Evolutionary conservation across 2,113 vertebrate genomes (phyloP), one percentile per base, ranked within the genome.

Genomic region (Notothenia rossii): DNA sequence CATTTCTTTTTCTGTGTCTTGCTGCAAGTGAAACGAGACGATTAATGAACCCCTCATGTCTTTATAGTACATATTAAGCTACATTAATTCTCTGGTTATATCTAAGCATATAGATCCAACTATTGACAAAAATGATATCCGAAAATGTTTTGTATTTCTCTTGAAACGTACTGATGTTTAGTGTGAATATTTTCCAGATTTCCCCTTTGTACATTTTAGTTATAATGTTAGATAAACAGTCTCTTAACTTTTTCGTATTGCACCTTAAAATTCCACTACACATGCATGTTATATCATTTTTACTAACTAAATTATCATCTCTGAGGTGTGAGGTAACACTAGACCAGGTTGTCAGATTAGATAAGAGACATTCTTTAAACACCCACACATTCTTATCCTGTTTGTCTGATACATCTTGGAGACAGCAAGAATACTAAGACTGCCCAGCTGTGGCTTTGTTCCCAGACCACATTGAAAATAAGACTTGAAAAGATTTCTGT

Each of bases 361-460:
- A 43, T 43, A 49, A 58, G 1, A 56, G 8, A 55, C 18, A 49
- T 72, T 67, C 2, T 50, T 67, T 51, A 60, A 75, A 68, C 18
- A 72, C 5, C 9, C 50, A 50, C 29, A 54, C 43, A 22, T 48
- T 74, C 20, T 64, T 22, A 45, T 59, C 53, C 5, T 61, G 12
- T 58, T 6, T 49, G 48, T 64, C 22, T 71, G 18, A 8, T 49
- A 3, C 1, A 48, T 62, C 33, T 49, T 64, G 36, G 17, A 54
- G 36, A 45, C 10, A 20, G 75, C 6, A 48, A 61, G 17, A 5
- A 62, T 29, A 12, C 36, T n/a, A 49, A 49, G 48, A 43, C n/a
- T 9, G 49, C 18, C 67, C 20, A 51, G 61, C 56, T 61, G 62
- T 46, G 22, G 56, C 55, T 63, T 64, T 75, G 45, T 67, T 58